phyloP scores from a whole-genome alignment of 2,888 invertebrate species.

The Drepana falcataria region DNA sequence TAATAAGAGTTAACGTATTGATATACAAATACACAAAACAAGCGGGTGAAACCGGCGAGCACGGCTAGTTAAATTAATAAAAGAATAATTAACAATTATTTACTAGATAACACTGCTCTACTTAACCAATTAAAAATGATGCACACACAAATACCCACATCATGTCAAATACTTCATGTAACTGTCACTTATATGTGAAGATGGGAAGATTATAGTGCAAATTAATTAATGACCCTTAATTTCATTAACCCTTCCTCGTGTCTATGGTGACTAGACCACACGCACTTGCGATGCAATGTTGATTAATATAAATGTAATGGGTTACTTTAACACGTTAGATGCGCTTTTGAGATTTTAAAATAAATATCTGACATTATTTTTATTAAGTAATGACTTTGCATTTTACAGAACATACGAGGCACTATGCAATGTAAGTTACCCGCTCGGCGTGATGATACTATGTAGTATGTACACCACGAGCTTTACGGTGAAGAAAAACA shows the following conservation, averaged over 20 bases:
- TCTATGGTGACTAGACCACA: conserved; percentile 22
- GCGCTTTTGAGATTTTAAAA: not conserved
- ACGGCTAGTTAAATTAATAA: conserved; percentile 1
- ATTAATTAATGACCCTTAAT: conserved; percentile 61
- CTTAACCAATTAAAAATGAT: conserved; percentile 15
- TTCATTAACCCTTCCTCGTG: conserved; percentile 54
- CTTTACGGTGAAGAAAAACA: no score
- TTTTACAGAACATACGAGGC: no score
- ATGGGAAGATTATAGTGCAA: conserved; percentile 39
- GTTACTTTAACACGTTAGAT: not conserved
- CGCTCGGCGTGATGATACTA: no score
- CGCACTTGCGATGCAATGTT: conserved; percentile 12
- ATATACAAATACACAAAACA: no score
- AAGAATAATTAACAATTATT: conserved; percentile 8
- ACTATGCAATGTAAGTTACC: no score
- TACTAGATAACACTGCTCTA: conserved; percentile 3
- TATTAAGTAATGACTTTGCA: no score
- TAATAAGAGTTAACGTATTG: no score
- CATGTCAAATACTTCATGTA: conserved; percentile 56
- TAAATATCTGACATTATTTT: no score
- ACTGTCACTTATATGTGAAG: conserved; percentile 46
- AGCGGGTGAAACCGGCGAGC: no score
- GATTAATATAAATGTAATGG: conserved; percentile 8
- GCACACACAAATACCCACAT: conserved; percentile 41
- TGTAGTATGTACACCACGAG: no score